Evolutionary conservation across 1,140 invertebrate species (phyloP), one percentile per base, ranked within the genome.

Genomic region (Aethina tumida): DNA sequence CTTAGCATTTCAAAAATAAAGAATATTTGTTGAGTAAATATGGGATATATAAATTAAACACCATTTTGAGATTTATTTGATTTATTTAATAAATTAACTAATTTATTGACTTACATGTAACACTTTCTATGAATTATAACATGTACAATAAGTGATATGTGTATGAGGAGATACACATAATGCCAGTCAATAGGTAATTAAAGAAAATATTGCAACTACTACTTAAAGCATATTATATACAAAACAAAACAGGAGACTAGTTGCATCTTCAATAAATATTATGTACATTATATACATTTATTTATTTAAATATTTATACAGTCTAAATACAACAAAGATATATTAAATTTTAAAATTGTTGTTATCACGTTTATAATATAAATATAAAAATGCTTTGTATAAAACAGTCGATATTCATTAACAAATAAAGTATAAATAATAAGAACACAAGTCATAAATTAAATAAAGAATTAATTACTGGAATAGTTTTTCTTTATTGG

Each of bases 61-160:
- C 2, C n/a, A 13, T 26, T 26, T 26, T n/a, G n/a, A 26, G 24
- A 13, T 36, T 36, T 22, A 29, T 32, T 38, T 5, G 4, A 41
- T 45, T 51, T 45, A 45, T 52, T 52, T 45, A 52, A 52, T 52
- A 52, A 52, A 52, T 49, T 43, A 40, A 39, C 42, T 49, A 49
- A 43, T 46, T 46, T 49, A 49, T 49, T 52, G 50, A 52, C 50
- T 49, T 43, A 52, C 47, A 52, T 51, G 48, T 49, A 52, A 52
- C 48, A 52, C 43, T 50, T 52, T 40, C 48, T 49, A 49, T 43
- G 45, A 27, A 13, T 33, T 45, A 31, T 45, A 47, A 52, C 45
- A 52, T 52, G 44, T 50, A 52, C 39, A 47, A 49, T 43, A 45
- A 44, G 43, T 50, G 44, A 49, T 52, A 47, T 43, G 39, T 36